Base-by-base conservation (phyloP, 2,113 vertebrate species). In the Tylochromis polylepis region DNA sequence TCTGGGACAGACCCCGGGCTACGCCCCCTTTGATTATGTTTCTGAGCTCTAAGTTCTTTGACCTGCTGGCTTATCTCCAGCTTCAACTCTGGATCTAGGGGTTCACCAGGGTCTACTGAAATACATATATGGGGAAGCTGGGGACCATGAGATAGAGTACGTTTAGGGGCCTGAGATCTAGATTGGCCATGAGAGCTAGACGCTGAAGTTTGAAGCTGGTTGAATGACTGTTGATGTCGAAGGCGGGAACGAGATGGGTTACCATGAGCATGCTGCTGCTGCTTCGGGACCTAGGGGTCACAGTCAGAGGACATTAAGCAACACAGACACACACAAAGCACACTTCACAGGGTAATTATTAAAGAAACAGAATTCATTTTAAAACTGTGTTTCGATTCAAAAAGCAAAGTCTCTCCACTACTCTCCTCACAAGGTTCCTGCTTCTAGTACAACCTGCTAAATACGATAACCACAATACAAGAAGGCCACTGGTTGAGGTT, bases 271-370 rank as follows among this genome's bases (percentile, higher is more conserved):
- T 87, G 89, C 65, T 84, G 94, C 65, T 84, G 94, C 90, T 79
- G 91, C 90, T 89, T 92, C 87, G 80, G 85, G 92, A 95, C 94
- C 95, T 96, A 95, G 87, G 91, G 95, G 91, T 60, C 88, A 95
- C 93, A 94, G 94, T 96, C 96, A 97, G 84, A 96, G 95, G 88
- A 90, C 11, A 85, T 85, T 94, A 67, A 93, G 87, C 80, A 70
- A 86, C 57, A 53, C 80, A 88, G 65, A 86, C 57, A 91, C 85
- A 91, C 41, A 87, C 75, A 85, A 56, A 75, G 12, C n/a, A 81
- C 46, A 91, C 58, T 79, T 15, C 12, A 86, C 10, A 75, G 22
- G 9, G 14, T 16, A 12, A 36, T 83, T 51, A 82, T 62, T 14
- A 62, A 79, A 27, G n/a, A 29, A 67, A 43, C 18, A 51, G 6